A percentile compares a stretch with the other conserved stretches of the same genome.
Evolutionary conservation across 2,888 invertebrate species (phyloP).

Genomic region (Eugnorisma glareosa): DNA sequence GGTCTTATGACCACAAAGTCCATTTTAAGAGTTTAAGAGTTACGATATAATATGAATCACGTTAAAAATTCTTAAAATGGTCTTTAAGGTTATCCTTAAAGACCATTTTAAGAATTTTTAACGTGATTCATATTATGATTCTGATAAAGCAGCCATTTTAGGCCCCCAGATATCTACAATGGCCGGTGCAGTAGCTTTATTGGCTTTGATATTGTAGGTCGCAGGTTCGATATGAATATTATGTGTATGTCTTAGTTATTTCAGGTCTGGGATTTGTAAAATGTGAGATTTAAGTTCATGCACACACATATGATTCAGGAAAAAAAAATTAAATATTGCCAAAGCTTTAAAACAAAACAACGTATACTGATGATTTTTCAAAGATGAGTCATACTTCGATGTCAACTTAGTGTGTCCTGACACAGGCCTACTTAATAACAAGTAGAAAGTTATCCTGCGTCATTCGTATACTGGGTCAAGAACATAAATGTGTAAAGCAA

Average conservation of each 20-base stretch:
- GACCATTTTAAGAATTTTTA: too few species aligned
- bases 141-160: too few species aligned
- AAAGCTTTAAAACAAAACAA: neutral
- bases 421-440: constrained; percentile 43
- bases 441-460: constrained; percentile 70
- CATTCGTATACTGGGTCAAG: constrained; percentile 71
- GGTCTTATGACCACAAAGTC: too few species aligned
- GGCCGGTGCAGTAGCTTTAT: neutral
- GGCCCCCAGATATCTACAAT: too few species aligned
- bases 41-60: too few species aligned
- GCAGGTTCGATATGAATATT: neutral
- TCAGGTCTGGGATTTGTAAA: neutral
- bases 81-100: too few species aligned
- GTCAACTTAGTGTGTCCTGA: constrained; percentile 29
- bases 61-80: too few species aligned
- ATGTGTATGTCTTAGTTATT: neutral
- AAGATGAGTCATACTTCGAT: constrained; percentile 37
- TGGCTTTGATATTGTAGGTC: neutral
- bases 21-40: too few species aligned
- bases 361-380: neutral
- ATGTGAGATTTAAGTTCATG: neutral
- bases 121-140: too few species aligned
- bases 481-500: constrained; percentile 66
- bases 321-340: neutral
- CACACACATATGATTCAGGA: neutral